These are phyloP conservation scores for Phyllotis vaccarum DNA, from an alignment of 2,797 vertebrate species.

Conservation along the genomic window DNA sequence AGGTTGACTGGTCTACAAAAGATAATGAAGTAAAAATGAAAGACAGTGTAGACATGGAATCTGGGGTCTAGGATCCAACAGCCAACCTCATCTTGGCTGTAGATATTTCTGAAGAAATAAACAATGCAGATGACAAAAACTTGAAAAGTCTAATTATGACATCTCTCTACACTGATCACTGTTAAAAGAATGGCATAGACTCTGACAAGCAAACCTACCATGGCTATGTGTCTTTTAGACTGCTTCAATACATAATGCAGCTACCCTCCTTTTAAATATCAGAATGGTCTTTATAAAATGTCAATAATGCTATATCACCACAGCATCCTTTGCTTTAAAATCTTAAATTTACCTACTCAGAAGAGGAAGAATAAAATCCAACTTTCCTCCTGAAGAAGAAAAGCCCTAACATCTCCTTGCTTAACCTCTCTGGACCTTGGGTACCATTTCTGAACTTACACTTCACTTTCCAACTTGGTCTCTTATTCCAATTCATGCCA, in stretches of 20 bases:
- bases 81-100: not conserved
- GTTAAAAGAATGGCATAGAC: not conserved
- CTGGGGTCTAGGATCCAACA: not conserved
- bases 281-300: conserved; percentile 4
- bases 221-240: not conserved
- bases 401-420: too few species aligned
- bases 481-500: not conserved
- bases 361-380: conserved; percentile 23
- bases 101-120: not conserved
- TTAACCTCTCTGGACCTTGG: not conserved
- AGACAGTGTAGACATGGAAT: not conserved
- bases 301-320: not conserved
- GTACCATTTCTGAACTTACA: too few species aligned
- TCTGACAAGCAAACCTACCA: not conserved
- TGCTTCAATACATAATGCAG: not conserved
- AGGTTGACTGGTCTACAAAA: not conserved
- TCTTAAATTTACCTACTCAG: not conserved
- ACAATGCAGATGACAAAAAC: not conserved
- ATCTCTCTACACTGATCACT: not conserved
- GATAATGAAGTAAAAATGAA: not conserved
- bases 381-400: not conserved
- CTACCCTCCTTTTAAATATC: not conserved
- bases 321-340: not conserved
- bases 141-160: not conserved
- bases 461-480: not conserved